Evolutionary conservation across 2,113 vertebrate species (phyloP).

Genomic region (Triplophysa siluroides): DNA sequence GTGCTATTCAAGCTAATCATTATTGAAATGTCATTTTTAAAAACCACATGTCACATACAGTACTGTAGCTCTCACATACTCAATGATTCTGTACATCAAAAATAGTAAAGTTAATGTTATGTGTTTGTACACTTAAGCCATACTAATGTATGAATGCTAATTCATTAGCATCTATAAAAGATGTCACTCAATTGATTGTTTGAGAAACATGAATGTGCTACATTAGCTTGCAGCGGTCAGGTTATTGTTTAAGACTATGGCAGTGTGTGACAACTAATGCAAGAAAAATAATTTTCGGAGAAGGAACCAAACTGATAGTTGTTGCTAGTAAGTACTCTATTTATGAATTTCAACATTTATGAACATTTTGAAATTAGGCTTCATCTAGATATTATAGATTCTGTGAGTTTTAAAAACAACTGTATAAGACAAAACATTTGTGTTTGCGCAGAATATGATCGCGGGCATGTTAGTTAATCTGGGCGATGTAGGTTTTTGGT

Average conservation of each 20-base stretch:
- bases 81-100: no score
- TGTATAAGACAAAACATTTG: neutral
- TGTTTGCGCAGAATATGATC: neutral
- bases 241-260: neutral
- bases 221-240: neutral
- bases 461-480: neutral
- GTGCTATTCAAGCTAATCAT: neutral
- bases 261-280: conserved; percentile 44
- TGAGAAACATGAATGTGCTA: no score
- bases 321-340: conserved; percentile 19
- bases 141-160: no score
- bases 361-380: neutral
- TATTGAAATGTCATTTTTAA: no score
- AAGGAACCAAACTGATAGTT: conserved; percentile 29
- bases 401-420: no score
- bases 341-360: neutral
- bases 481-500: neutral
- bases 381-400: no score
- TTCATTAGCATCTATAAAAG: no score
- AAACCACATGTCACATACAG: no score
- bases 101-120: no score
- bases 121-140: no score
- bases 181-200: no score
- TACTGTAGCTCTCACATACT: no score
- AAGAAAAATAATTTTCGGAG: conserved; percentile 33